These are phyloP conservation scores for Leptothorax acervorum DNA, from an alignment of 2,888 invertebrate species.

Conservation along the genomic window DNA sequence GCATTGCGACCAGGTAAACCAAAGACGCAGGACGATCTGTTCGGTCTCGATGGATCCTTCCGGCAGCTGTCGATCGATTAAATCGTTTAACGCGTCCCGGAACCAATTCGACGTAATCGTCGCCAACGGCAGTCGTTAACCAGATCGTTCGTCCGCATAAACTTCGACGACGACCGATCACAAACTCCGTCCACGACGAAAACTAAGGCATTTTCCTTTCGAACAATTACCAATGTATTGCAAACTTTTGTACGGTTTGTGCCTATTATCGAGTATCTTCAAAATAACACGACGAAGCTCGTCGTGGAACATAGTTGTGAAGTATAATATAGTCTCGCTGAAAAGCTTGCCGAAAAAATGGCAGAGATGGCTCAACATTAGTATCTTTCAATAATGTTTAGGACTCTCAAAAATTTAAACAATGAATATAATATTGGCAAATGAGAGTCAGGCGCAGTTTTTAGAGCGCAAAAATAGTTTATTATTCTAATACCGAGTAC, in stretches of 20 bases:
- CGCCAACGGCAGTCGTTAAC: constrained; percentile 45
- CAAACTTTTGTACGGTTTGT: background rate
- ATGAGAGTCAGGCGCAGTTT: too few species aligned
- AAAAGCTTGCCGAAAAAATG: constrained; percentile 1
- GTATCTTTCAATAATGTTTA: background rate
- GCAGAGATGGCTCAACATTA: background rate
- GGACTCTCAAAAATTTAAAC: too few species aligned
- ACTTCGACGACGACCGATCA: constrained; percentile 5
- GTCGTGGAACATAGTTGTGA: background rate
- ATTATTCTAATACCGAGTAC: too few species aligned
- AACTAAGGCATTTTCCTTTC: background rate
- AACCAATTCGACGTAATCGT: background rate
- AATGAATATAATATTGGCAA: too few species aligned
- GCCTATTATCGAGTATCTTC: background rate
- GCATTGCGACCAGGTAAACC: constrained; percentile 93
- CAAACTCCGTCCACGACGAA: background rate
- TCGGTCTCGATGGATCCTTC: constrained; percentile 96
- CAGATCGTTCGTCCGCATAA: constrained; percentile 2
- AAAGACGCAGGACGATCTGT: constrained; percentile 94
- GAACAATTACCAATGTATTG: background rate
- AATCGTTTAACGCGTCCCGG: constrained; percentile 65
- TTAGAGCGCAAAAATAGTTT: too few species aligned
- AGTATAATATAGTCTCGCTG: background rate
- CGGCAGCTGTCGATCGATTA: constrained; percentile 94
- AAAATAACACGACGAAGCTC: background rate